These are phyloP conservation scores for Apolygus lucorum DNA, from an alignment of 1,140 invertebrate genomes.

Conservation along the genomic window DNA sequence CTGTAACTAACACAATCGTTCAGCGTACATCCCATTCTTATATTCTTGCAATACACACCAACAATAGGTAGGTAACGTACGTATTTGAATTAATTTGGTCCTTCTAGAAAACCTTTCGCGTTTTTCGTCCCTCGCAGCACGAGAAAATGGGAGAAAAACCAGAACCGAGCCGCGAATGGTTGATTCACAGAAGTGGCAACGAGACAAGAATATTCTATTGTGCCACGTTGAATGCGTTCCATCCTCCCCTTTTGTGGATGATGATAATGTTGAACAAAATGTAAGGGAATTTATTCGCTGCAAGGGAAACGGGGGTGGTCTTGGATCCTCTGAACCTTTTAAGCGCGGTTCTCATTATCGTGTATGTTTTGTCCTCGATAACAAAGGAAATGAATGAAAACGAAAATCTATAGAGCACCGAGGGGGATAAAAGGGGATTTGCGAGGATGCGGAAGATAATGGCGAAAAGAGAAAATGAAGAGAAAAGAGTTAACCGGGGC, in stretches of 20 bases:
- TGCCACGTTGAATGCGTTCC: neutral
- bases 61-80: no score
- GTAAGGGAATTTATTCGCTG: no score
- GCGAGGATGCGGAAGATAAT: neutral
- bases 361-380: neutral
- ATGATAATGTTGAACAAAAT: neutral
- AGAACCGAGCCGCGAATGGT: neutral
- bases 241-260: neutral
- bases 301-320: neutral
- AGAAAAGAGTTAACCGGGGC: neutral
- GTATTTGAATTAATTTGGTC: no score
- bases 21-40: no score
- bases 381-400: conserved; percentile 1
- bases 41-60: no score
- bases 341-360: neutral
- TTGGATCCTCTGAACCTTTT: neutral
- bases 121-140: no score
- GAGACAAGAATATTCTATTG: neutral
- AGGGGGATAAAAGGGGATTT: neutral
- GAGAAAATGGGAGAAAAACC: no score
- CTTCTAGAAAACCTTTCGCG: no score
- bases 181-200: neutral
- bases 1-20: no score
- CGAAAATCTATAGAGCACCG: neutral
- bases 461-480: neutral